Percentiles rank a stretch among this genome's conserved stretches.
These are phyloP conservation scores for Halocaridina rubra DNA, from an alignment of 2,888 invertebrate genomes.

Conservation along the genomic window DNA sequence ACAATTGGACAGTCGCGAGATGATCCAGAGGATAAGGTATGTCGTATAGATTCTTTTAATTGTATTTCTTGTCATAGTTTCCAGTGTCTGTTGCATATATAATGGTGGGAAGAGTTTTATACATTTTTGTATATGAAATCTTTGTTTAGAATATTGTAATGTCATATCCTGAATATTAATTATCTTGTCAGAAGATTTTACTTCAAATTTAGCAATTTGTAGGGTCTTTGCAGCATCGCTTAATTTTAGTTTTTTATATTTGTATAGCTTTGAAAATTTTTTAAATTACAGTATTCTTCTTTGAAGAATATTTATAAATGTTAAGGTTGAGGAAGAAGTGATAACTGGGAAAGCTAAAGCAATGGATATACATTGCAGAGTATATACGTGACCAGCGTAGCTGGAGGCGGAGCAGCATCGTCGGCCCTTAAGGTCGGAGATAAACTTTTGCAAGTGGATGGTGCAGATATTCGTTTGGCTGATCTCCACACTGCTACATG, in stretches of 20 bases:
- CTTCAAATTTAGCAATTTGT: too few species aligned
- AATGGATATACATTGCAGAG: slow-evolving; percentile 31
- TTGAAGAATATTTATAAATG: too few species aligned
- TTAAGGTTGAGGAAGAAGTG: too few species aligned
- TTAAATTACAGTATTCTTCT: too few species aligned
- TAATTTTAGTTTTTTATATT: too few species aligned
- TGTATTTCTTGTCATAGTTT: not conserved
- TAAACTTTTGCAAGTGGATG: slow-evolving; percentile 47
- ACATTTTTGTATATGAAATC: not conserved
- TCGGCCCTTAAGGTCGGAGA: slow-evolving; percentile 53
- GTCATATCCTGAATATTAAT: too few species aligned
- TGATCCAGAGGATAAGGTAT: slow-evolving; percentile 58
- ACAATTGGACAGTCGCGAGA: slow-evolving; percentile 36
- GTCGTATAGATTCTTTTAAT: not conserved
- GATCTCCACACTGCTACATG: slow-evolving; percentile 4
- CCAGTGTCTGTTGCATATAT: not conserved
- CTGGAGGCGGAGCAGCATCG: slow-evolving; percentile 44
- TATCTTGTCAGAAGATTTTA: too few species aligned
- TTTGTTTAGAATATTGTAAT: too few species aligned
- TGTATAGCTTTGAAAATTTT: too few species aligned
- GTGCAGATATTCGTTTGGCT: slow-evolving; percentile 28
- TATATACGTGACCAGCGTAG: slow-evolving; percentile 46
- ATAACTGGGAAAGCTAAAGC: too few species aligned
- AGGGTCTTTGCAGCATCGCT: too few species aligned
- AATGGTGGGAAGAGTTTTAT: not conserved